Evolutionary conservation across 2,113 vertebrate species (phyloP), one percentile per base, ranked within the genome.

Genomic region (Pedetes capensis): DNA sequence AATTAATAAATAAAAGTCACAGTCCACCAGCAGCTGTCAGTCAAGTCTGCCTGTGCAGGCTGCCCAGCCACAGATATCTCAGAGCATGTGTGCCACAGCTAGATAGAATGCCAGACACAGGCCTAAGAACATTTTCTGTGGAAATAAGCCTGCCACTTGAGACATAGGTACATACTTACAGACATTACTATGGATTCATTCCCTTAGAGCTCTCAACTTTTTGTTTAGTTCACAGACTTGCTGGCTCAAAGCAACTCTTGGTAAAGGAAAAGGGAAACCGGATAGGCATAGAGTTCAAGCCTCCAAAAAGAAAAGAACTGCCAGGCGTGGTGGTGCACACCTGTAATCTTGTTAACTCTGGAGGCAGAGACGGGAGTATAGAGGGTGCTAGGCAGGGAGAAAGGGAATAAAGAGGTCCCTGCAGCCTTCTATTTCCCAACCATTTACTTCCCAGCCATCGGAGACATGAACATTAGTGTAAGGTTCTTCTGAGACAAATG

Each of bases 131-230:
- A 79, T 75, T 80, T 69, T 59, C 72, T 74, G 80, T 79, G 72
- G 64, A 92, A 94, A 96, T 53, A 78, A 93, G 44, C n/a, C 86
- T 94, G 74, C 92, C 85, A 37, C 81, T 93, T 95, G 55, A 93
- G 85, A 92, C 49, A 44, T 25, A 88, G 69, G 27, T 78, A 64
- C 42, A 49, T 39, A n/a, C 69, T 91, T 86, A 93, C 39, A 34
- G 39, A 59, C 88, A 49, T 59, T 91, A 76, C 72, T 84, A 85
- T 88, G 0, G 39, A 68, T 88, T 90, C 53, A 12, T 95, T 88
- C 51, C 51, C 69, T 88, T 71, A 6, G 57, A 61, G 42, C 51
- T 90, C 84, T 94, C 87, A 86, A 63, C 68, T 75, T 88, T 90
- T 79, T 49, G 47, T 92, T 49, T 88, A 79, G 13, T 59, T 89